Base-by-base conservation (phyloP, 2,113 vertebrate species). In the Myxocyprinus asiaticus region DNA sequence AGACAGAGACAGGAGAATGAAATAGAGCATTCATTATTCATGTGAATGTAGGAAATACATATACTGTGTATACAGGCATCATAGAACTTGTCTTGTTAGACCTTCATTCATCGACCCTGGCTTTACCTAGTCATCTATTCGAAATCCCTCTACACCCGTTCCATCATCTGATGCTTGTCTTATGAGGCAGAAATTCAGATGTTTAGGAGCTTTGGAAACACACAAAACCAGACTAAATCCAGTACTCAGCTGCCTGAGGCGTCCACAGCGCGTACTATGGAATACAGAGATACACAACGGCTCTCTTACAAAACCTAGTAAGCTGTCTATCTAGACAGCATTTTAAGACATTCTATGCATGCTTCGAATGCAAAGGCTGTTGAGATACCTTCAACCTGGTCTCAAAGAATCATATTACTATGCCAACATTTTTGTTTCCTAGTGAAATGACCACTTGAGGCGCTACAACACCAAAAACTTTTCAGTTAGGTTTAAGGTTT, bases 21-120 rank as follows among this genome's bases (percentile, higher is more conserved):
- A 64, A 82, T 58, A 77, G 48, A 69, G 70, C 62, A 82, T 81
- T 51, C 48, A 87, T 84, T 63, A 87, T 88, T 85, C 84, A 83
- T 70, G 82, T 78, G 50, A 67, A 83, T 69, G 73, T 71, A 85
- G 65, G 71, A 70, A 78, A 73, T 77, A 10, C 45, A 65, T 58
- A 14, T 58, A 53, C 10, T 66, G 67, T 83, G 78, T 80, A 73
- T 62, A 73, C 50, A 71, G 65, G 58, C 59, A 71, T 81, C 64
- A 58, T 10, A 76, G 61, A 71, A 55, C 22, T n/a, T 67, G 33
- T 59, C 42, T 22, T 61, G 51, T 74, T 67, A 65, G 10, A 67
- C 56, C 61, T 74, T 74, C 48, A 61, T 22, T 74, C 44, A 12
- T 43, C 1, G 22, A 33, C 22, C 22, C 22, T 33, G 22, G 22